These are phyloP conservation scores for Anolis carolinensis DNA, from an alignment of 2,113 vertebrate genomes.

Conservation along the genomic window DNA sequence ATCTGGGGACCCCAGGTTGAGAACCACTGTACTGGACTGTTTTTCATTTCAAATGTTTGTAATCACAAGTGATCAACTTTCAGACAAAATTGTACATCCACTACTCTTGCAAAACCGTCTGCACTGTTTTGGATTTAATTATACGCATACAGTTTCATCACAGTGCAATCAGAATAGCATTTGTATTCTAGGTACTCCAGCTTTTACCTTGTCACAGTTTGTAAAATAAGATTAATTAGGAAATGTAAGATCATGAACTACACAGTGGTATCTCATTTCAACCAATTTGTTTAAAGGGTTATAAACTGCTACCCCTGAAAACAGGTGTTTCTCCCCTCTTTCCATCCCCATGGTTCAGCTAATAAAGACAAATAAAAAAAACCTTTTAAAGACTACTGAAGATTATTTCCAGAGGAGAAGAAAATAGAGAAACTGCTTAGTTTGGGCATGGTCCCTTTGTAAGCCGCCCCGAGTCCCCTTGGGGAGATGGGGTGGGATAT, in stretches of 20 bases:
- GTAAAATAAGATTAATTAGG: constrained; percentile 26
- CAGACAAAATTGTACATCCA: not conserved
- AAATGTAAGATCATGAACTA: constrained; percentile 20
- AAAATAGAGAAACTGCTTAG: not conserved
- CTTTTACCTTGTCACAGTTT: constrained; percentile 43
- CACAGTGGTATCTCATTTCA: not conserved
- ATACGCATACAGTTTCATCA: fast-evolving
- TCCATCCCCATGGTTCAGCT: constrained; percentile 28
- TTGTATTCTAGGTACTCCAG: constrained; percentile 44
- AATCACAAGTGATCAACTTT: not conserved
- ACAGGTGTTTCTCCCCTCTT: not conserved
- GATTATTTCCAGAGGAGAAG: not conserved
- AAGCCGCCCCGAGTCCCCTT: too few relatives aligned
- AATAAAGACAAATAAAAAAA: not conserved
- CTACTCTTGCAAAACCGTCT: not conserved
- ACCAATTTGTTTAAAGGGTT: constrained; percentile 18
- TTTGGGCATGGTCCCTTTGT: too few relatives aligned
- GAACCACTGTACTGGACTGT: too few relatives aligned
- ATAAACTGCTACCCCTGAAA: not conserved
- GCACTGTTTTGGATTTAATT: not conserved
- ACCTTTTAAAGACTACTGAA: not conserved
- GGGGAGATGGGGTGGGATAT: too few relatives aligned
- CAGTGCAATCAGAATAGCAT: not conserved
- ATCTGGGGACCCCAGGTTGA: too few relatives aligned
- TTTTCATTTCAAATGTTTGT: not conserved